These are phyloP conservation scores for Lethrus apterus DNA, from an alignment of 1,140 invertebrate species.

Conservation along the genomic window DNA sequence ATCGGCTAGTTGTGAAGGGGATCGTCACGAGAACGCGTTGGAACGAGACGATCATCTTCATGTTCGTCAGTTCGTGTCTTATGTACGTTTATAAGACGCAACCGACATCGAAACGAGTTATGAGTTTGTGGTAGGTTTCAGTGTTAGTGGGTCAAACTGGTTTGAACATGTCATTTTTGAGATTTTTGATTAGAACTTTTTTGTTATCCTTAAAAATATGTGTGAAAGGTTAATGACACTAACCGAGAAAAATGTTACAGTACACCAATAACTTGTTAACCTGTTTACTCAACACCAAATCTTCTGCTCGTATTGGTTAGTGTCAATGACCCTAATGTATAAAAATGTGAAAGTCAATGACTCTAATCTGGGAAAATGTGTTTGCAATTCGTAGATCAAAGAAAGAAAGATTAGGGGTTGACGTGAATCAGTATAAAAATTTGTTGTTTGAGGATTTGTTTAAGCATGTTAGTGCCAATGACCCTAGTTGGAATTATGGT, in stretches of 20 bases:
- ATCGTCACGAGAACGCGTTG: slow-evolving; percentile 10
- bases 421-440: neutral
- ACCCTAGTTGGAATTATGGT: neutral
- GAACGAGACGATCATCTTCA: slow-evolving; percentile 22
- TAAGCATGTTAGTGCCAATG: neutral
- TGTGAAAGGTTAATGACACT: neutral
- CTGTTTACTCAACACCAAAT: no score
- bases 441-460: neutral
- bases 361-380: neutral
- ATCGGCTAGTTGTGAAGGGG: slow-evolving; percentile 16
- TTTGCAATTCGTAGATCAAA: no score
- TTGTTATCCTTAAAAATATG: neutral
- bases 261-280: no score
- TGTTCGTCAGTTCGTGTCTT: slow-evolving; percentile 19
- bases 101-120: slow-evolving; percentile 10
- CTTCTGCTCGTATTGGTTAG: no score
- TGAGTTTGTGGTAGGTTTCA: slow-evolving; percentile 21
- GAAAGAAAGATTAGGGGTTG: no score
- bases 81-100: slow-evolving; percentile 22
- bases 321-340: no score
- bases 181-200: neutral
- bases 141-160: no score
- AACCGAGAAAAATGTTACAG: no score
- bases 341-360: no score
- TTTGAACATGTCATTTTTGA: no score